Evolutionary conservation across 2,113 vertebrate genomes (phyloP), one percentile per base, ranked within the genome.

Genomic region (Martes martes): DNA sequence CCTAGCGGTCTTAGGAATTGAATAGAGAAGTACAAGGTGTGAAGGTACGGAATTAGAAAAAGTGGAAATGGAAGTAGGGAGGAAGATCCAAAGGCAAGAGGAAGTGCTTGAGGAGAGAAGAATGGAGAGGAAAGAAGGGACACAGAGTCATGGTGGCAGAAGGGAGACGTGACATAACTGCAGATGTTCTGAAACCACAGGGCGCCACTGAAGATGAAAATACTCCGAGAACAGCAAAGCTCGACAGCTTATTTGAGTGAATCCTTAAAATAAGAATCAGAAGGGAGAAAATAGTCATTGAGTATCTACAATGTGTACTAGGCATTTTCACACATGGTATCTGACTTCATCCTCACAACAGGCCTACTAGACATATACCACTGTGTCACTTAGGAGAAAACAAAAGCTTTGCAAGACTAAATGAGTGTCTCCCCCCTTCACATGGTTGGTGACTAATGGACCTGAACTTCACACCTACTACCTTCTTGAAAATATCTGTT

Each of bases 321-420:
- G 13, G 45, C 39, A 71, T 82, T 65, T 78, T 79, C 45, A 82
- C 16, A 45, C 4, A 13, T 28, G 6, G 3, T 59, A 21, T 78
- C 81, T 83, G 33, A 79, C 31, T 63, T 36, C 76, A 87, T 79
- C 33, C 18, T 74, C 45, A 74, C 4, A 39, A 87, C 87, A 63
- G 13, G 36, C 84, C 73, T 47, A 16, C 21, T 26, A 42, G 15
- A 10, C 28, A 33, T 33, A 19, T 78, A 71, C 57, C 21, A 21
- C 26, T 65, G 45, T 47, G 59, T 89, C 65, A 92, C 15, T 82
- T n/a, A 83, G 31, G 47, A 76, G 69, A 57, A 97, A 91, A 97
- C 73, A 42, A 87, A 97, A 78, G 81, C 55, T 96, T n/a, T 50
- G 74, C 57, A 78, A 69, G 69, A 67, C 57, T 33, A 13, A 93